phyloP scores from a whole-genome alignment of 2,888 invertebrate genomes.

The Anthophora plumipes region DNA sequence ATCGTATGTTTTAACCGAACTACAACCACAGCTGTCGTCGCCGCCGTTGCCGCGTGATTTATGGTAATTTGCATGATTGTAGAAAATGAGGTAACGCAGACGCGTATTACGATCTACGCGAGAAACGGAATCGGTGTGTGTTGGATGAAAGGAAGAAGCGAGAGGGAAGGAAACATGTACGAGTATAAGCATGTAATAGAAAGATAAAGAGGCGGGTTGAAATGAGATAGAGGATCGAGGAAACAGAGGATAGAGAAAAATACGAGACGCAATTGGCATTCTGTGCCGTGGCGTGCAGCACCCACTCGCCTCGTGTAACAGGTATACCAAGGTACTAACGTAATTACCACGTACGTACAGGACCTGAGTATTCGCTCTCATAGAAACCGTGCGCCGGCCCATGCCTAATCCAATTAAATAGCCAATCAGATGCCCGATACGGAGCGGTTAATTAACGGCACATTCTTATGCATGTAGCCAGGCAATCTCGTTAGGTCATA shows the following conservation, averaged over 20 bases:
- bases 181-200: neutral
- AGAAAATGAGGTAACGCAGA: conserved; percentile 60
- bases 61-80: conserved; percentile 64
- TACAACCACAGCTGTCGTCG: conserved; percentile 21
- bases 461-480: conserved; percentile 77
- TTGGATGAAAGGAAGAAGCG: neutral
- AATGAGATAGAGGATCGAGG: conserved; percentile 17
- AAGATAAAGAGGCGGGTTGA: neutral
- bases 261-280: conserved; percentile 73
- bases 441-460: conserved; percentile 78
- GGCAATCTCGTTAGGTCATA: conserved; percentile 73
- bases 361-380: conserved; percentile 62
- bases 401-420: conserved; percentile 79
- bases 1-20: conserved; percentile 62
- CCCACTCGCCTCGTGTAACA: conserved; percentile 64
- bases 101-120: conserved; percentile 8
- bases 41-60: conserved; percentile 58
- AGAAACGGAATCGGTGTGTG: neutral
- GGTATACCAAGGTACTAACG: conserved; percentile 65
- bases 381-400: conserved; percentile 70
- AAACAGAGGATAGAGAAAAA: conserved; percentile 61
- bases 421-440: conserved; percentile 79
- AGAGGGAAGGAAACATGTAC: neutral
- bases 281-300: conserved; percentile 58
- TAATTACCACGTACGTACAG: conserved; percentile 71